Base-by-base conservation (phyloP, 2,113 vertebrate genomes). In the Zingel zingel region DNA sequence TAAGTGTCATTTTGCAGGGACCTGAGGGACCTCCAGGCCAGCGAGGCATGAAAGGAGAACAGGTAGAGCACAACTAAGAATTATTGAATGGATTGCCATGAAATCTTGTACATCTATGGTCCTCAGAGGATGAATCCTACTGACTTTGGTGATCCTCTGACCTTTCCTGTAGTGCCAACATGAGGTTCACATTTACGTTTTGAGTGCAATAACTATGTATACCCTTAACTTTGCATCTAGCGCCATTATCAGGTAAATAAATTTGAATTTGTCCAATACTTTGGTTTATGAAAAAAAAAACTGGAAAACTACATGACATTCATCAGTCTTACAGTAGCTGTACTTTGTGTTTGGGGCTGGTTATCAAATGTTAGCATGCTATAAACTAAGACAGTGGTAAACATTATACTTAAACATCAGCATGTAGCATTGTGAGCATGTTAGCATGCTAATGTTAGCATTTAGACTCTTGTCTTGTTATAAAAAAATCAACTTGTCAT, bases 41-140 rank as follows among this genome's bases (percentile, higher is more conserved):
- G 59, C 92, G 65, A 7, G 97, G 97, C 89, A 79, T 80, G n/a
- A 93, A 86, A 53, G 97, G 96, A 93, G 91, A 93, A 88, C 94
- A 96, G 96, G 97, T 97, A 94, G 6, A 67, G 66, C 65, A 30
- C 65, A 51, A 15, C 14, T 61, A 9, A 61, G 9, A 5, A 79
- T 15, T 39, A 36, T 19, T 39, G 23, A n/a, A 74, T 33, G 6
- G 23, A 12, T 51, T 23, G 18, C 12, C 16, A 13, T 59, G 16
- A 67, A 56, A 18, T 12, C 4, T 15, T 2, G 9, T 39, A 48
- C 18, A 14, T 25, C 39, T 13, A n/a, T 0, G 14, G 27, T 21
- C 11, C 4, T 16, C 25, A 33, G 48, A 74, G 23, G 27, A 45
- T 19, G 19, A 62, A 56, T 50, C 39, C 39, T 2, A 39, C 8